Evolutionary conservation across 2,113 vertebrate genomes (phyloP), one percentile per base, ranked within the genome.

Genomic region (Dasyprocta punctata): DNA sequence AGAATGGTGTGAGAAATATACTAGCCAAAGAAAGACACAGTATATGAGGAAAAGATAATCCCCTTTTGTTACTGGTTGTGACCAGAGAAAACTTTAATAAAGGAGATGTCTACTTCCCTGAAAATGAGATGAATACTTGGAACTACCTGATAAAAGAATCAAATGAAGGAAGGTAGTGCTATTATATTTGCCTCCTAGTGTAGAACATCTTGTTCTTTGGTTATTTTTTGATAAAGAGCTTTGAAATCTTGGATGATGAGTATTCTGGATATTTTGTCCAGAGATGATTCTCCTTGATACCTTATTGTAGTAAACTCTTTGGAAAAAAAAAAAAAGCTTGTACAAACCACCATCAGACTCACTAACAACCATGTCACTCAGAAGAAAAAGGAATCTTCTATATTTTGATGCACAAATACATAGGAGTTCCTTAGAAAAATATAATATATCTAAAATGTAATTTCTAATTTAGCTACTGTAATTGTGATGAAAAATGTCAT

Each of bases 71-170:
- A 86, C 77, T 92, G 49, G 44, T 90, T 92, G 36, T 17, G 75
- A 63, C 56, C 67, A 71, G 44, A 95, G 87, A 81, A 80, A 92
- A 92, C 80, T 93, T 94, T 96, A 90, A 96, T 94, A 97, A 96
- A 71, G 73, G 49, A 86, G 22, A 92, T 93, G 88, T 93, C 95
- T 95, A 95, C 84, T 49, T 86, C 33, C 5, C 67, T 90, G 67
- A 95, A 96, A 93, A 96, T 96, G 44, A 7, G 41, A 44, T 63
- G 26, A 87, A 52, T 94, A 12, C 38, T 36, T 94, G 44, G 44
- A 96, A 77, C 44, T 90, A 78, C 22, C 44, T 54, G 65, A 86
- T 60, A 54, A 58, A 92, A 84, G 86, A n/a, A 44, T 47, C 41
- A 82, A 67, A 33, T n/a, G 36, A 88, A 81, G 36, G 14, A 94